A percentile compares a stretch with the other conserved stretches of the same genome.
These are phyloP conservation scores for Etheostoma cragini DNA, from an alignment of 2,113 vertebrate genomes.

Conservation along the genomic window DNA sequence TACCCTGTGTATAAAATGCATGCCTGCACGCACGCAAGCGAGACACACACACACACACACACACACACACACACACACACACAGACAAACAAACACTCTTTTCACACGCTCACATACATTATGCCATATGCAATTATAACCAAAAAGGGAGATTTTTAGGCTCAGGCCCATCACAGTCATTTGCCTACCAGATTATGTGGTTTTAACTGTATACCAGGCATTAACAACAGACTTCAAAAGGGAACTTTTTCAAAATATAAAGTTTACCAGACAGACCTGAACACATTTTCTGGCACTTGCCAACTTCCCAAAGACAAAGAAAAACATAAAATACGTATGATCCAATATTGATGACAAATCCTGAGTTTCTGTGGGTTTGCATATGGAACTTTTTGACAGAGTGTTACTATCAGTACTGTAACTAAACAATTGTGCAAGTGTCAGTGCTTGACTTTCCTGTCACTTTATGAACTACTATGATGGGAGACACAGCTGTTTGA, in stretches of 20 bases:
- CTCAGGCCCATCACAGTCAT: constrained; percentile 60
- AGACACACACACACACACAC: constrained; percentile 1
- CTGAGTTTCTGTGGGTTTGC: constrained; percentile 73
- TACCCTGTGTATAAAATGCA: constrained; percentile 51
- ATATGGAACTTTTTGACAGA: constrained; percentile 68
- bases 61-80: constrained; percentile 9
- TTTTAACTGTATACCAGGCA: constrained; percentile 53
- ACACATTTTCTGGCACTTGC: constrained; percentile 25
- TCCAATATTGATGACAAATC: constrained; percentile 70
- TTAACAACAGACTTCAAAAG: constrained; percentile 39
- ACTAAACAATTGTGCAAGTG: constrained; percentile 52
- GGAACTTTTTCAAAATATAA: constrained; percentile 46
- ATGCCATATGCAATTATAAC: constrained; percentile 40
- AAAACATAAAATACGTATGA: constrained; percentile 30
- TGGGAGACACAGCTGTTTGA: constrained; percentile 67
- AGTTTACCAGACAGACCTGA: constrained; percentile 11
- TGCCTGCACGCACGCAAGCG: constrained; percentile 22
- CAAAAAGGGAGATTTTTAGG: constrained; percentile 71
- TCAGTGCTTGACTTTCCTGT: constrained; percentile 38
- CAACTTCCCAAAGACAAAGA: constrained; percentile 37
- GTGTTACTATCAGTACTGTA: constrained; percentile 69
- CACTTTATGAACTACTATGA: constrained; percentile 25
- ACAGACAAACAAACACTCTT: constrained; percentile 2
- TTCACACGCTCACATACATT: constrained; percentile 48
- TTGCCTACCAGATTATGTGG: constrained; percentile 74